Evolutionary conservation across 2,113 vertebrate genomes (phyloP).

Genomic region (Microcebus lehilahytsara): DNA sequence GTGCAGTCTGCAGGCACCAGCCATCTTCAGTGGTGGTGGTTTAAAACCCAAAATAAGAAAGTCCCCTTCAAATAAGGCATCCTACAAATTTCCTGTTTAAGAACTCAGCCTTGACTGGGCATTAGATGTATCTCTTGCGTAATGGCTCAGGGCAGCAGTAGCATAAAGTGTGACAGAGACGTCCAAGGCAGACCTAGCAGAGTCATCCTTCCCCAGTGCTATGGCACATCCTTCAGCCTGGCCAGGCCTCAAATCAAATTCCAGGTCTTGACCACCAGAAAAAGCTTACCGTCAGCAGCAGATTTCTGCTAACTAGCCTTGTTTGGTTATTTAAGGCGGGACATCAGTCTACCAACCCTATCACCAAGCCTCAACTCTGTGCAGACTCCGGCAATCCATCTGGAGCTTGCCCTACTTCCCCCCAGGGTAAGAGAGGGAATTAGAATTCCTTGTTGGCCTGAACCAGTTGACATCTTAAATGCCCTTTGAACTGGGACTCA

Average conservation of each 20-base stretch:
- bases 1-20: neutral
- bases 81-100: neutral
- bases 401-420: neutral
- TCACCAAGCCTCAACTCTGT: neutral
- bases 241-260: neutral
- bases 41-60: neutral
- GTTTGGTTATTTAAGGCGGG: neutral
- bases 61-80: neutral
- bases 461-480: neutral
- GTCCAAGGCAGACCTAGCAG: neutral
- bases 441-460: neutral
- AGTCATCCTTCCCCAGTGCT: neutral
- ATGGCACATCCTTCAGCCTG: neutral
- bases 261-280: neutral
- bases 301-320: neutral
- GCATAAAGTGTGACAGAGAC: neutral
- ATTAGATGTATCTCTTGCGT: neutral
- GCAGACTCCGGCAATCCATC: neutral
- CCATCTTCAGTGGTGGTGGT: neutral
- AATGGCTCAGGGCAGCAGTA: neutral
- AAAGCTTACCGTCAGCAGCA: neutral
- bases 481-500: neutral
- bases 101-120: neutral
- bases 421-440: neutral
- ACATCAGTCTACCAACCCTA: neutral